Evolutionary conservation across 2,797 vertebrate genomes (phyloP).

Genomic region (Carcharodon carcharias): DNA sequence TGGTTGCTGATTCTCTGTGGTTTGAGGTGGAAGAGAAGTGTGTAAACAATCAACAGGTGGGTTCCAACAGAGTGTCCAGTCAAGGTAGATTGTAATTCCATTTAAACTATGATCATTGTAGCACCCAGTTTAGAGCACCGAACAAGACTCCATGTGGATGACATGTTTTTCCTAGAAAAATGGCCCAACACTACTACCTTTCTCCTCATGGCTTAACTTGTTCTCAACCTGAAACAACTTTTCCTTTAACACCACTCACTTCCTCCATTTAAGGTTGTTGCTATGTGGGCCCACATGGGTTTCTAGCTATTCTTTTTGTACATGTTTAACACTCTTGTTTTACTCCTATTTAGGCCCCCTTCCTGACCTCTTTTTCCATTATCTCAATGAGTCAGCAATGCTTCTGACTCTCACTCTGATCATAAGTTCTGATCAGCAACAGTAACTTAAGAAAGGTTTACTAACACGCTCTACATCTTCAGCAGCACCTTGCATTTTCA

Average conservation of each 20-base stretch:
- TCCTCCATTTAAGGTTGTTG: not conserved
- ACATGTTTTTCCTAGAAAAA: not conserved
- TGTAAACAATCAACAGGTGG: slow-evolving; percentile 69
- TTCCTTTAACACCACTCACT: not conserved
- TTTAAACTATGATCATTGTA: slow-evolving; percentile 45
- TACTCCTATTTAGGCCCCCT: not conserved
- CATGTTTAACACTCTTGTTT: not conserved
- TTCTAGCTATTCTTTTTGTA: not conserved
- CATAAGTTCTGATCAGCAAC: not conserved
- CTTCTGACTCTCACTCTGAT: not conserved
- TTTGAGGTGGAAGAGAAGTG: slow-evolving; percentile 74
- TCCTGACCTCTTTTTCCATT: not conserved
- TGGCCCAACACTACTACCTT: not conserved
- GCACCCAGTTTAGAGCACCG: not conserved
- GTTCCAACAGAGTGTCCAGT: slow-evolving; percentile 58
- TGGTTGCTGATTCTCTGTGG: slow-evolving; percentile 87
- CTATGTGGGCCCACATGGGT: not conserved
- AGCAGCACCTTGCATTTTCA: not conserved
- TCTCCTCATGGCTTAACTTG: not conserved
- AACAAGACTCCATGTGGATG: not conserved
- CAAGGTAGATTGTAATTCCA: slow-evolving; percentile 15
- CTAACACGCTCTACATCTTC: not conserved
- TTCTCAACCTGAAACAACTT: not conserved
- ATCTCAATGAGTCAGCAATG: not conserved
- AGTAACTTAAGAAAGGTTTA: not conserved